A percentile compares a stretch with the other conserved stretches of the same genome.
These are phyloP conservation scores for Motacilla alba DNA, from an alignment of 2,113 vertebrate species.

Conservation along the genomic window DNA sequence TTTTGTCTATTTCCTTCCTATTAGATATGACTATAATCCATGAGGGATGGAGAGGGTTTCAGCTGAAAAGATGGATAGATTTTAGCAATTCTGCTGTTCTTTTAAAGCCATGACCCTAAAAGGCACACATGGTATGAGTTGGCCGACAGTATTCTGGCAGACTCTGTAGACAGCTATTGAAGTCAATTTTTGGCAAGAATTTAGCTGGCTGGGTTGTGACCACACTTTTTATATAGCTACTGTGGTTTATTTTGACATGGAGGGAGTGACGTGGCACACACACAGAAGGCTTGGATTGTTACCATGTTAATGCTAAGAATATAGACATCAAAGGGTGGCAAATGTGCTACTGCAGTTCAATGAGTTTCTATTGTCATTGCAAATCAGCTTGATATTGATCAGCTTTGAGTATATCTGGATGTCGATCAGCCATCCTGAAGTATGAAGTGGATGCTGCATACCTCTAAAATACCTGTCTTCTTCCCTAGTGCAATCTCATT, in stretches of 20 bases:
- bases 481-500: not conserved
- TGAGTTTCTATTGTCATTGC: not conserved
- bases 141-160: not conserved
- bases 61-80: not conserved
- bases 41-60: not conserved
- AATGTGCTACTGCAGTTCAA: not conserved
- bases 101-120: not conserved
- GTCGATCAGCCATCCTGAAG: not conserved
- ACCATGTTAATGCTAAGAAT: not conserved
- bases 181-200: slow-evolving; percentile 18
- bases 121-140: not conserved
- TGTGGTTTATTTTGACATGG: slow-evolving; percentile 14
- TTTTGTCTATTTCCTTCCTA: not conserved
- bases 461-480: not conserved
- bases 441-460: not conserved
- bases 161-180: not conserved
- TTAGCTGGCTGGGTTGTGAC: not conserved
- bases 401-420: not conserved
- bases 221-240: not conserved
- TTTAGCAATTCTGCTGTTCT: slow-evolving; percentile 13
- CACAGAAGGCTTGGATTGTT: not conserved
- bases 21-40: not conserved
- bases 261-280: not conserved
- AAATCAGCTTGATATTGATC: not conserved
- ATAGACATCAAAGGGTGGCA: not conserved